Evolutionary conservation across 2,113 vertebrate species (phyloP).

Genomic region (Mesitornis unicolor): DNA sequence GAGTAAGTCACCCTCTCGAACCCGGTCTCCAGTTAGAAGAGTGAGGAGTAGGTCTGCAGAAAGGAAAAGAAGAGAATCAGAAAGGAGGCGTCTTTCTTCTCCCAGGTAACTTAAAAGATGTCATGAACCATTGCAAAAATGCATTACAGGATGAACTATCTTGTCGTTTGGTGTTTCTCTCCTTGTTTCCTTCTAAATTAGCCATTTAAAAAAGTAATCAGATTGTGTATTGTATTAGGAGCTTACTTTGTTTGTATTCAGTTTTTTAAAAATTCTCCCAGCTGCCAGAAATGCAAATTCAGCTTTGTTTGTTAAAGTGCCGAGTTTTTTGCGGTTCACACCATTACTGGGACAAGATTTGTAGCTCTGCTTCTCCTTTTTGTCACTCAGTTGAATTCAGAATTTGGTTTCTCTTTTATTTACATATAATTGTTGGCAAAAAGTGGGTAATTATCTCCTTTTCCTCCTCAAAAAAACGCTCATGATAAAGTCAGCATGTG

Average conservation of each 20-base stretch:
- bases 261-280: not conserved
- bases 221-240: not conserved
- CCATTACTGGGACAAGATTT: not conserved
- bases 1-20: constrained; percentile 86
- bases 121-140: not conserved
- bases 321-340: not conserved
- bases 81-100: constrained; percentile 87
- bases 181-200: not conserved
- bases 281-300: not conserved
- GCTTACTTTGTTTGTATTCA: not conserved
- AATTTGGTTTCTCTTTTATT: not conserved
- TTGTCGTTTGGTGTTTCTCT: not conserved
- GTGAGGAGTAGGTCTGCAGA: constrained; percentile 89
- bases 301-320: not conserved
- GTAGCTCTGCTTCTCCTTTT: not conserved
- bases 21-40: constrained; percentile 82
- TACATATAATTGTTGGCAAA: not conserved
- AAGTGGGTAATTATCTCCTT: not conserved
- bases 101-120: constrained; percentile 76
- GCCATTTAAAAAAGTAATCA: not conserved
- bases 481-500: not conserved
- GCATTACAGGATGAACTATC: accelerated
- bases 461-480: not conserved
- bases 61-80: constrained; percentile 84
- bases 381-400: accelerated